Percentiles rank a stretch among this genome's conserved stretches.
Conservation (phyloP, 1,140 invertebrate species). For the Solenopsis invicta region DNA sequence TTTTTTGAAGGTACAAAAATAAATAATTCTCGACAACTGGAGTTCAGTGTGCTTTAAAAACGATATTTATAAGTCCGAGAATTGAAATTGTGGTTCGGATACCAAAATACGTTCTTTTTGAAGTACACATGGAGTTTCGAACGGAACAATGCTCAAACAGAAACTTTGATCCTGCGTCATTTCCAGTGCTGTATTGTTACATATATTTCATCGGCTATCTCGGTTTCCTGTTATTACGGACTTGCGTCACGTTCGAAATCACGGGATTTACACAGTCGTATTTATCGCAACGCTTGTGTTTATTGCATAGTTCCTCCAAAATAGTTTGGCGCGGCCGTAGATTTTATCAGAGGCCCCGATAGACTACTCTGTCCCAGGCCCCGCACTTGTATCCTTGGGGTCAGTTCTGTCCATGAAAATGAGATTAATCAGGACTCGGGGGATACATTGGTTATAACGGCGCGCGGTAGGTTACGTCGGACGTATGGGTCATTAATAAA, state of each 20-base stretch:
- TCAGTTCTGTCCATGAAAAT: not conserved
- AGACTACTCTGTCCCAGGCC: not conserved
- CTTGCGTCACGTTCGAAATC: not conserved
- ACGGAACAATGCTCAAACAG: not conserved
- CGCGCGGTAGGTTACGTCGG: not conserved
- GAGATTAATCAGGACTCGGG: conserved; percentile 28
- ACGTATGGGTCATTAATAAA: conserved; percentile 60
- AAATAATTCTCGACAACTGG: not conserved
- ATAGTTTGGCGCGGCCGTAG: not conserved
- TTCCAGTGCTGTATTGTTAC: not conserved
- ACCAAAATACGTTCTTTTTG: not conserved
- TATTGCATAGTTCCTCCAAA: conserved; percentile 1
- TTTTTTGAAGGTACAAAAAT: conserved; percentile 1
- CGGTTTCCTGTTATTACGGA: conserved; percentile 24
- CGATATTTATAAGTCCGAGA: not conserved
- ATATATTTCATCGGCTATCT: conserved; percentile 30
- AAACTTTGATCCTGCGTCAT: not conserved
- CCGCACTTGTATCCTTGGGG: not conserved
- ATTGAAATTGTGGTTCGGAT: not conserved
- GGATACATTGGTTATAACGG: conserved; percentile 49
- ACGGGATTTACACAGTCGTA: not conserved
- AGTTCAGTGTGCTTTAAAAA: not conserved
- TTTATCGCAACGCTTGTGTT: not conserved
- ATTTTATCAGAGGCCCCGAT: conserved; percentile 9
- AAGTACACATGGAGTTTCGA: not conserved